Evolutionary conservation across 92 coral and sea anemone species (phyloP).

Genomic region (Heliopora coerulea): DNA sequence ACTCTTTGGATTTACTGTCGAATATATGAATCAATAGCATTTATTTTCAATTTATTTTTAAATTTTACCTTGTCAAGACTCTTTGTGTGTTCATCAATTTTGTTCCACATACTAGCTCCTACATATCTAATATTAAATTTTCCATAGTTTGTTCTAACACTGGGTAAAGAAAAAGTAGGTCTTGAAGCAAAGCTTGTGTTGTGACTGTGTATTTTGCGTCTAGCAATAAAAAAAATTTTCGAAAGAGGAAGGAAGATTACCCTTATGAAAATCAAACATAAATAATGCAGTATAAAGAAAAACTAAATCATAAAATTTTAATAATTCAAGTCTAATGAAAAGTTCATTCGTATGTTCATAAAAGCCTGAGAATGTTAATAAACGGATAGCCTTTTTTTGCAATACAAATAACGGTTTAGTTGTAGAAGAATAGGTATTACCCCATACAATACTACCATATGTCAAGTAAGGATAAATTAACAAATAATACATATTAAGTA

Average conservation of each 20-base stretch:
- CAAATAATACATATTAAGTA: background rate
- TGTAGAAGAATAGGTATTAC: conserved; percentile 4
- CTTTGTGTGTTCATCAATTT: conserved; percentile 19
- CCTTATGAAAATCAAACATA: background rate
- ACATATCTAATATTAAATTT: conserved; percentile 36
- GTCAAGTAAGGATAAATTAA: background rate
- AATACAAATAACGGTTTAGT: background rate
- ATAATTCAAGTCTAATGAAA: background rate
- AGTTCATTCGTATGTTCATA: background rate
- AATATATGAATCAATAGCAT: too few relatives aligned
- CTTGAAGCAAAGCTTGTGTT: conserved; percentile 18
- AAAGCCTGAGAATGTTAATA: conserved; percentile 20
- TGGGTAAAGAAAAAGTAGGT: conserved; percentile 6
- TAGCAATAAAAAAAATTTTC: background rate
- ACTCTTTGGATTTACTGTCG: too few relatives aligned
- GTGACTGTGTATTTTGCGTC: background rate
- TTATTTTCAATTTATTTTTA: too few relatives aligned
- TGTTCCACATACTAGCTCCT: conserved; percentile 37
- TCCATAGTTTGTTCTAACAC: conserved; percentile 43
- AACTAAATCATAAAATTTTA: conserved; percentile 12
- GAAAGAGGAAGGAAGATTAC: background rate
- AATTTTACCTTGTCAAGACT: background rate
- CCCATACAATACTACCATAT: conserved; percentile 2
- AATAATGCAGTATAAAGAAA: conserved; percentile 13
- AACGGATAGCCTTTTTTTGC: conserved; percentile 36